Conservation (phyloP, 2,888 invertebrate species). For the Mesodorylaimus sp. region DNA sequence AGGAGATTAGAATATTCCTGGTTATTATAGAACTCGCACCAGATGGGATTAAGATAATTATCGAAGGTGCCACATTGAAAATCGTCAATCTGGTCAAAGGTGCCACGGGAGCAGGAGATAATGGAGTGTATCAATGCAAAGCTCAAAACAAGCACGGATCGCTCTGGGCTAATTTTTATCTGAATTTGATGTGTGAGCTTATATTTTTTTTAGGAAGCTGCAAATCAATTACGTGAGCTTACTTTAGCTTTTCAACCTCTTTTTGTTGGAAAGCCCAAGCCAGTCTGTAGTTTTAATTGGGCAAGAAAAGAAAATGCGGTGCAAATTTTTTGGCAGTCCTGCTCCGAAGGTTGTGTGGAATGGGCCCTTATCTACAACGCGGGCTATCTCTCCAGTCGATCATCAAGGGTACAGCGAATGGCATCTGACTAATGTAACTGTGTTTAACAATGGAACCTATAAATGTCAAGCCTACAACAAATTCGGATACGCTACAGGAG, state of each 20-base stretch:
- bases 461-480: too few species aligned
- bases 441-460: too few species aligned
- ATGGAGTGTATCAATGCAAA: conserved; percentile 95
- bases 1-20: too few species aligned
- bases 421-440: background rate
- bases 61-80: background rate
- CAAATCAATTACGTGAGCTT: background rate
- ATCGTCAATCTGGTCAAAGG: background rate
- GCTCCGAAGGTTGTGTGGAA: conserved; percentile 82
- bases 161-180: conserved; percentile 88
- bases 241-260: background rate
- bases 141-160: conserved; percentile 92
- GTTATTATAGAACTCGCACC: too few species aligned
- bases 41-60: conserved; percentile 35
- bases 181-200: conserved; percentile 74
- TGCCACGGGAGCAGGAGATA: conserved; percentile 43
- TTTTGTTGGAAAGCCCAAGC: conserved; percentile 48
- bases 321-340: conserved; percentile 81
- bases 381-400: background rate
- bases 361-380: too few species aligned
- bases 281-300: conserved; percentile 57
- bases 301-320: conserved; percentile 55
- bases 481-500: too few species aligned
- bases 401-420: background rate
- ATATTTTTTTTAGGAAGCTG: too few species aligned